phyloP scores from a whole-genome alignment of 2,797 vertebrate species.

The Pristis pectinata region DNA sequence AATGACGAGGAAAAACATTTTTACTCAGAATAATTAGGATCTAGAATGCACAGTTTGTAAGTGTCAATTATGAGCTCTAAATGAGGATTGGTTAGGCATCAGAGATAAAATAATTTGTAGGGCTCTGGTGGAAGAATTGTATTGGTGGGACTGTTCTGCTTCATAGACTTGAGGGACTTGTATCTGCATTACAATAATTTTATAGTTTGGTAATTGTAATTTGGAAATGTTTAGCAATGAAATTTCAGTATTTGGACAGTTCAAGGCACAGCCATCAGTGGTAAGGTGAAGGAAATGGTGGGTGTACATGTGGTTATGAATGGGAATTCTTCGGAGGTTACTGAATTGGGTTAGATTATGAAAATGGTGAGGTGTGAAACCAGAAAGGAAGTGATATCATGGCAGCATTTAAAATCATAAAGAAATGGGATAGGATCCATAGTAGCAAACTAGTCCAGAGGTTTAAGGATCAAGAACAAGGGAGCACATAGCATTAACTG shows the following conservation, averaged over 20 bases:
- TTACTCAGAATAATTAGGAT: background rate
- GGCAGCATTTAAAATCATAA: background rate
- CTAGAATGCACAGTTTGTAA: background rate
- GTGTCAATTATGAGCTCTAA: background rate
- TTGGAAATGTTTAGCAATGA: no score
- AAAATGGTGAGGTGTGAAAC: background rate
- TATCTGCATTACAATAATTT: no score
- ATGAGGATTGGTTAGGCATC: background rate
- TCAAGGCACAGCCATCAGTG: background rate
- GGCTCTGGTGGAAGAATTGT: background rate
- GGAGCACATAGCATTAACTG: background rate
- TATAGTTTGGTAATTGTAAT: no score
- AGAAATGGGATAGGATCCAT: background rate
- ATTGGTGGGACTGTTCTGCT: no score
- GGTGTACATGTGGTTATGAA: background rate
- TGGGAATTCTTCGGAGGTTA: background rate
- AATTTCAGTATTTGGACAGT: no score
- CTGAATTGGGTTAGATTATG: background rate
- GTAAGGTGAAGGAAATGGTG: background rate
- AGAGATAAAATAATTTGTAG: background rate
- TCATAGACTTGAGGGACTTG: no score
- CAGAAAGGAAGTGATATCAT: background rate
- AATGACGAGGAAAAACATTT: background rate
- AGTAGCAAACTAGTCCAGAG: background rate
- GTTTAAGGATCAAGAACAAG: background rate